Evolutionary conservation across 2,113 vertebrate species (phyloP).

Genomic region (Narcine bancroftii): DNA sequence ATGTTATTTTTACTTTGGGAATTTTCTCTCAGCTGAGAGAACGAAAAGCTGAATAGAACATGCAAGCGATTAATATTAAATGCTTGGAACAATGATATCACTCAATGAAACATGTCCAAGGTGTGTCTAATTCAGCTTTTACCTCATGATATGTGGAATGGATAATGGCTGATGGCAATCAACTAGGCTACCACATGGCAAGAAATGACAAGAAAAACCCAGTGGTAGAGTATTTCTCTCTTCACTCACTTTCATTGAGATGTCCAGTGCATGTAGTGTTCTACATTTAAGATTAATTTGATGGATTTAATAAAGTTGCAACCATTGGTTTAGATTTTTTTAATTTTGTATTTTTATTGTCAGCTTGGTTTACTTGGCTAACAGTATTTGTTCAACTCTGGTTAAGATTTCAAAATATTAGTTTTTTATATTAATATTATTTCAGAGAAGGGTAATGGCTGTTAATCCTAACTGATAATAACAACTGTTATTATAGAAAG

Average conservation of each 20-base stretch:
- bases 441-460: background rate
- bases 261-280: no score
- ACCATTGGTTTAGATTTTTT: background rate
- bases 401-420: background rate
- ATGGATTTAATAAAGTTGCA: no score
- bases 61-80: background rate
- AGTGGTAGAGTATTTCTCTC: no score
- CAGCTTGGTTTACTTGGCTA: background rate
- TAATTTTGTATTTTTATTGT: background rate
- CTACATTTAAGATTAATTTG: no score
- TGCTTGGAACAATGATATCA: background rate
- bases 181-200: no score
- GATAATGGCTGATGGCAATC: no score
- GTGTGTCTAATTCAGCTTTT: background rate
- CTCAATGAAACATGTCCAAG: background rate
- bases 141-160: no score
- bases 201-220: no score
- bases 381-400: background rate
- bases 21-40: background rate
- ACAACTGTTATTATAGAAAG: background rate
- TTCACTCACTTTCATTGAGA: no score
- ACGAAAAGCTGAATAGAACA: background rate
- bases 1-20: no score
- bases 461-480: background rate
- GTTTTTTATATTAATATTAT: background rate